A percentile compares a stretch with the other conserved stretches of the same genome.
Conservation (phyloP, 2,113 vertebrate genomes). For the Marmota flaviventris region DNA sequence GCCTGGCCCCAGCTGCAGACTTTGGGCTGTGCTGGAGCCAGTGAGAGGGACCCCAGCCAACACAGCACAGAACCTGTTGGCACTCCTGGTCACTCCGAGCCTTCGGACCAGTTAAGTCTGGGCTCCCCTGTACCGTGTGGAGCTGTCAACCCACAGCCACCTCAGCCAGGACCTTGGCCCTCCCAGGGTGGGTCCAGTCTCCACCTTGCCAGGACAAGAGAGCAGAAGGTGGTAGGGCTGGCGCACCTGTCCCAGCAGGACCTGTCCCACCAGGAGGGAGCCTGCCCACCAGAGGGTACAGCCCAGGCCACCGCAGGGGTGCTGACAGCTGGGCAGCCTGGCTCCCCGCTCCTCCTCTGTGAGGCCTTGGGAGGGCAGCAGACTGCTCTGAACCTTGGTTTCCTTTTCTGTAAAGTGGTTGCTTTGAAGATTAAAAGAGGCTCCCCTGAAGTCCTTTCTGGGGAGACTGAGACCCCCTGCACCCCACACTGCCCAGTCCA, state of each 20-base stretch:
- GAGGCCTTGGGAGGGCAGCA: not conserved
- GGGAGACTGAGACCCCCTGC: not conserved
- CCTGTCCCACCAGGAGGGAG: not conserved
- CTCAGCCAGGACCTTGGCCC: fast-evolving
- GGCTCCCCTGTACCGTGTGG: not conserved
- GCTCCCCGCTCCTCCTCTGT: not conserved
- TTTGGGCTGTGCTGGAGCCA: fast-evolving
- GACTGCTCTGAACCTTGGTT: not conserved
- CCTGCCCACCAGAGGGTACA: not conserved
- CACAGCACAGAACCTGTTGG: not conserved
- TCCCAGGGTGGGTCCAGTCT: not conserved
- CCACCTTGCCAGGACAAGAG: not conserved
- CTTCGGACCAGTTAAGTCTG: not conserved
- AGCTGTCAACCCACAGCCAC: not conserved
- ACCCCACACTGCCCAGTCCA: not conserved
- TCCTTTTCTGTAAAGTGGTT: not conserved
- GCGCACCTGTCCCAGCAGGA: too few species aligned
- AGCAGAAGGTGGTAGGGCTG: too few species aligned
- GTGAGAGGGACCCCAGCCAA: fast-evolving
- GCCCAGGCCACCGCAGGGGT: not conserved
- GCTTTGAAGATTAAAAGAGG: not conserved
- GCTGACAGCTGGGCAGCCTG: not conserved
- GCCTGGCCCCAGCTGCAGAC: not conserved
- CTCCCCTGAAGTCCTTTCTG: not conserved
- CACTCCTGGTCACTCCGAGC: not conserved